Conservation (phyloP, 2,113 vertebrate genomes). For the Stictonetta naevosa region DNA sequence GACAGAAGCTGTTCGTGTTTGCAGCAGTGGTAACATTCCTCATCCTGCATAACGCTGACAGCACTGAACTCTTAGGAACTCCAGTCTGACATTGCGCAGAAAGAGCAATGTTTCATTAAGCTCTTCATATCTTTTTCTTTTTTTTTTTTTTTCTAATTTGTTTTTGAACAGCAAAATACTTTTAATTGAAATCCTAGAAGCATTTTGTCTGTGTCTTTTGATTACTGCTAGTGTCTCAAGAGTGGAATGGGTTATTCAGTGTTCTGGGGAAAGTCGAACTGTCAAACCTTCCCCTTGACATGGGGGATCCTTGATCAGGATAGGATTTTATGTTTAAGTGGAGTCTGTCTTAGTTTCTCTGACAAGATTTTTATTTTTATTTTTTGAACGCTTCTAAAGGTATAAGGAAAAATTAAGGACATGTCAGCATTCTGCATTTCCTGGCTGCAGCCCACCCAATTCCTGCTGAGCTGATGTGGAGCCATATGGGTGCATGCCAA, state of each 20-base stretch:
- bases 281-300: neutral
- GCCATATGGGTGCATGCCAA: neutral
- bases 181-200: neutral
- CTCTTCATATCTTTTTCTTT: neutral
- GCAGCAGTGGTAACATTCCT: constrained; percentile 2
- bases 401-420: neutral
- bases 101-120: neutral
- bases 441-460: neutral
- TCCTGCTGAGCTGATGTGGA: neutral
- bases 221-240: neutral
- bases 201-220: neutral
- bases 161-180: neutral
- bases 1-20: constrained; percentile 43
- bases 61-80: neutral
- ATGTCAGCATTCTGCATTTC: neutral
- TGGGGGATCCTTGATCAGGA: too few relatives aligned
- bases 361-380: neutral
- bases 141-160: neutral
- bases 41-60: neutral
- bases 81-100: neutral
- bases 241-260: rapidly evolving
- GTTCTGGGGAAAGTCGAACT: neutral
- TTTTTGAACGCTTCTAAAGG: neutral
- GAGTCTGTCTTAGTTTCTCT: neutral
- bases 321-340: neutral